These are phyloP conservation scores for Trogon melanurus DNA, from an alignment of 2,113 vertebrate species.

Conservation along the genomic window DNA sequence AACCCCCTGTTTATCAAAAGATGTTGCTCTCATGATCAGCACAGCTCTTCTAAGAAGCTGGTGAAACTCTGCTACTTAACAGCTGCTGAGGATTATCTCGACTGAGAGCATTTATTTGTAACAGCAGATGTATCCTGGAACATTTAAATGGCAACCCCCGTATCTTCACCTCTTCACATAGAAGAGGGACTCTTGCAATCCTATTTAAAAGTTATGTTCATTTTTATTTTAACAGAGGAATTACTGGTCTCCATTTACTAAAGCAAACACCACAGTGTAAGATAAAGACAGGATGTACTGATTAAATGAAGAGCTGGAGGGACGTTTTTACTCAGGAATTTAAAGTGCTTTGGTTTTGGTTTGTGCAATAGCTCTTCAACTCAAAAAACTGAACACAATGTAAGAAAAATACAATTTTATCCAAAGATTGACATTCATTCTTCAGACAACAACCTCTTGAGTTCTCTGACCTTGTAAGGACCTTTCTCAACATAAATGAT, in stretches of 20 bases:
- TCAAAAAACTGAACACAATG: neutral
- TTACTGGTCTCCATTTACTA: neutral
- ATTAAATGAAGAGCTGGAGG: neutral
- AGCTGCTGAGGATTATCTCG: neutral
- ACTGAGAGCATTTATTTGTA: neutral
- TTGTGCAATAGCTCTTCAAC: neutral
- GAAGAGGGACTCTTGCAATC: neutral
- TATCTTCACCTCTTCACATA: neutral
- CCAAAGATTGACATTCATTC: neutral
- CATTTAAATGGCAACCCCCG: neutral
- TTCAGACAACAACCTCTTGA: neutral
- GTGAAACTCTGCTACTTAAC: neutral
- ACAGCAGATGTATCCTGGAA: neutral
- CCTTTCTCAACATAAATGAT: neutral
- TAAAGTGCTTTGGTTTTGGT: neutral
- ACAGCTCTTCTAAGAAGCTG: neutral
- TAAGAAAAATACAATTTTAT: neutral
- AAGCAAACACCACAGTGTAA: neutral
- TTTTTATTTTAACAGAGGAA: neutral
- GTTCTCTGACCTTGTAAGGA: neutral
- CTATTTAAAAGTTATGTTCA: neutral
- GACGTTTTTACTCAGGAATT: neutral
- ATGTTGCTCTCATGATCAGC: neutral
- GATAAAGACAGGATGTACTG: neutral
- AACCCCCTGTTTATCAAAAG: neutral